Evolutionary conservation across 1,140 invertebrate genomes (phyloP).

Genomic region (Lethrus apterus): DNA sequence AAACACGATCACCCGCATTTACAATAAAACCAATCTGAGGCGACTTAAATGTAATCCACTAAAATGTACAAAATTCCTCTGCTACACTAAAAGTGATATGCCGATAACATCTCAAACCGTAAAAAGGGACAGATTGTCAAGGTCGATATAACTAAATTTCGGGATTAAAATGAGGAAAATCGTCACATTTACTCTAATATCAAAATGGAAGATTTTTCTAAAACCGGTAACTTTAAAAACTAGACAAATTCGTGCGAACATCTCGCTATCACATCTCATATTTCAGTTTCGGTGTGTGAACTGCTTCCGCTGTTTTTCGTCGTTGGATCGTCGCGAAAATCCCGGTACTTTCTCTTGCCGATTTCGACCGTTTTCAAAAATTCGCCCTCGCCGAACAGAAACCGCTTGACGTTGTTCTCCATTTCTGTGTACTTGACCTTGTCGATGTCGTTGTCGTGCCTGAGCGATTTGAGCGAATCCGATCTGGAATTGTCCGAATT

Average conservation of each 20-base stretch:
- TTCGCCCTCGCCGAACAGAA: conserved; percentile 37
- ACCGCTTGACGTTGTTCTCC: conserved; percentile 39
- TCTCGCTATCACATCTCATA: conserved; percentile 17
- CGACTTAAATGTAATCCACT: no score
- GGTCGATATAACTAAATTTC: neutral
- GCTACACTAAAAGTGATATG: no score
- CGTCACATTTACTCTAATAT: neutral
- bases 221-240: neutral
- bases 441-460: conserved; percentile 20
- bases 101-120: no score
- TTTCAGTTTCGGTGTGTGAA: conserved; percentile 30
- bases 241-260: neutral
- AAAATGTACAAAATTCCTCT: no score
- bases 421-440: conserved; percentile 34
- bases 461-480: conserved; percentile 18
- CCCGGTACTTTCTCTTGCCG: conserved; percentile 31
- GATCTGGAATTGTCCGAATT: conserved; percentile 28
- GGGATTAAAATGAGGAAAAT: neutral
- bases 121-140: neutral
- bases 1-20: no score
- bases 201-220: conserved; percentile 1
- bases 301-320: conserved; percentile 19
- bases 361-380: conserved; percentile 35
- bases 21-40: no score
- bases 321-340: conserved; percentile 16